phyloP scores from a whole-genome alignment of 2,888 invertebrate species.

The Opisthograptis luteolata region DNA sequence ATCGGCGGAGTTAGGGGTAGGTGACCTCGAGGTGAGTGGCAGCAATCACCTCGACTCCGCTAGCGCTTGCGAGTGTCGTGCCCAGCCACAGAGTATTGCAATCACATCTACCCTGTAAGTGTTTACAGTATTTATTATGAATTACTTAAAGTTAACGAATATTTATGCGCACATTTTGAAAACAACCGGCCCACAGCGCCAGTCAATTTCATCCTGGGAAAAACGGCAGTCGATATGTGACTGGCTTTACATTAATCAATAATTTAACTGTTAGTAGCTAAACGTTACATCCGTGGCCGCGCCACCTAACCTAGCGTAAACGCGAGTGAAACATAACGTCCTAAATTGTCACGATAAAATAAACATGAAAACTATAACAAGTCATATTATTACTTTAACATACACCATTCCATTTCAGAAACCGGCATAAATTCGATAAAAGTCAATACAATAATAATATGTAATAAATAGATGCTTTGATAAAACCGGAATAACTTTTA shows the following conservation, averaged over 20 bases:
- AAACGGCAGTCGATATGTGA: conserved; percentile 53
- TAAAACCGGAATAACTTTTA: conserved; percentile 81
- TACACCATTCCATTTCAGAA: conserved; percentile 58
- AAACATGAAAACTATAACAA: conserved; percentile 77
- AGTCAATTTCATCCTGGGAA: conserved; percentile 57
- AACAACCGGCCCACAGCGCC: conserved; percentile 63
- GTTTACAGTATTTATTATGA: conserved; percentile 77
- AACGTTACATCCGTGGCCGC: conserved; percentile 70
- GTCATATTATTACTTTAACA: conserved; percentile 60
- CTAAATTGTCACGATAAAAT: conserved; percentile 79
- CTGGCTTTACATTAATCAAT: conserved; percentile 51
- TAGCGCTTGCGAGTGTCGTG: conserved; percentile 55
- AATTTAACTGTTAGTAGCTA: conserved; percentile 63
- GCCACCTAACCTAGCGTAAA: conserved; percentile 82
- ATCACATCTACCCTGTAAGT: conserved; percentile 83
- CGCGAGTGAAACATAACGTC: conserved; percentile 74
- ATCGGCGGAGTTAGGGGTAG: conserved; percentile 8
- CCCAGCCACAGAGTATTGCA: conserved; percentile 79
- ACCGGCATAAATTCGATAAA: conserved; percentile 78
- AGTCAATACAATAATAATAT: conserved; percentile 73
- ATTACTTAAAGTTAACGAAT: conserved; percentile 74
- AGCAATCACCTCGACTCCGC: conserved; percentile 28
- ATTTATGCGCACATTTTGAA: conserved; percentile 64
- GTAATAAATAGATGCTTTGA: conserved; percentile 79
- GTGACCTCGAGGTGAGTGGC: conserved; percentile 6